Base-by-base conservation (phyloP, 2,888 invertebrate species). In the Eupelmus urozonus region DNA sequence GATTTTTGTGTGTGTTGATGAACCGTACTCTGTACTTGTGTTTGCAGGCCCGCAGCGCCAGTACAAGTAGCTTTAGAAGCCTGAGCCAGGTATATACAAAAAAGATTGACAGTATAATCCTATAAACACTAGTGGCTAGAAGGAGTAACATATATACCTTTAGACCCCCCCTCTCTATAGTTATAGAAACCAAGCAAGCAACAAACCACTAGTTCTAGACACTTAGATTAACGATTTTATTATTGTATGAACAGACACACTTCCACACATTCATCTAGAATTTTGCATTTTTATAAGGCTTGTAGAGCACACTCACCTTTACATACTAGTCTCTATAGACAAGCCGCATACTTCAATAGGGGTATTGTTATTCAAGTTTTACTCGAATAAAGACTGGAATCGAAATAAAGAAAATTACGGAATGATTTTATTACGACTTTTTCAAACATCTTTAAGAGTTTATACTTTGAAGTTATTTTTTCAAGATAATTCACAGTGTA, bases 1-100 rank as follows among this genome's bases (percentile, higher is more conserved):
- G 66, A 51, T 62, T 63, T 27, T 55, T 73, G 82, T 86, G 83
- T 85, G 81, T 87, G 85, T 86, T 86, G 85, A 87, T 89, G 88
- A 89, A 86, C 84, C 83, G 84, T 88, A 87, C 34, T 11, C 87
- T 89, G 85, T 88, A 88, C 88, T 89, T 90, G 88, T 90, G 87
- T 93, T 94, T 93, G 89, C 95, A 95, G 95, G 95, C 95, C 91
- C 94, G 95, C 93, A 95, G 95, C 92, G 94, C 95, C 91, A 95
- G 95, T 93, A 94, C 95, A 92, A 94, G 94, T 95, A 95, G 95
- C 94, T 95, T 95, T 95, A 94, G 95, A 94, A 95, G 95, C 93
- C 93, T 95, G 90, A 95, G 95, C 92, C 95, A 95, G 95, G 95
- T 95, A 95, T 91, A 89, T 87, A 88, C 83, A 76, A 88, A 85